phyloP scores from a whole-genome alignment of 2,113 vertebrate genomes.

The Merops nubicus region DNA sequence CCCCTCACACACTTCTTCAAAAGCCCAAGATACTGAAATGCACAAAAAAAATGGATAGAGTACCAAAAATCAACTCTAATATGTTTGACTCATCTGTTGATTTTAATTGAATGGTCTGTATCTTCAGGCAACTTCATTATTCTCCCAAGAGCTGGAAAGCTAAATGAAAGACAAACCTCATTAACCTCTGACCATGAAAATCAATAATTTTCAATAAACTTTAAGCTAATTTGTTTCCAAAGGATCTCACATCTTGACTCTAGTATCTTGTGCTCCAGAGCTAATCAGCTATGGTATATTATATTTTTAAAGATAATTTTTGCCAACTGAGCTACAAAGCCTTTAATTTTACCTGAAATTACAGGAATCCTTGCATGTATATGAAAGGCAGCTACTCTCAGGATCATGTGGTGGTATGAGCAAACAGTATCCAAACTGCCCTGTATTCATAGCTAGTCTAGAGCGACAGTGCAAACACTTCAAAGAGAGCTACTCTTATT shows the following conservation, averaged over 20 bases:
- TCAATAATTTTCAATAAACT: slow-evolving; percentile 85
- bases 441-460: not conserved
- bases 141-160: slow-evolving; percentile 45
- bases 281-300: not conserved
- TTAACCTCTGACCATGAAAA: slow-evolving; percentile 84
- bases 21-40: not conserved
- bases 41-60: not conserved
- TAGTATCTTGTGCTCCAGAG: not conserved
- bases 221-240: slow-evolving; percentile 82
- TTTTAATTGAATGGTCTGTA: slow-evolving; percentile 68
- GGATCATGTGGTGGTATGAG: not conserved
- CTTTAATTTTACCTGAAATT: not conserved
- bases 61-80: slow-evolving; percentile 6
- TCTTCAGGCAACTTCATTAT: slow-evolving; percentile 68
- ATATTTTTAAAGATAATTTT: not conserved
- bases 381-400: not conserved
- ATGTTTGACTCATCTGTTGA: slow-evolving; percentile 31
- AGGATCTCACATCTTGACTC: slow-evolving; percentile 61
- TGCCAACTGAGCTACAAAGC: not conserved
- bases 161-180: slow-evolving; percentile 71
- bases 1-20: not conserved
- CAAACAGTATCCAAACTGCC: not conserved
- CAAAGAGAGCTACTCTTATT: not conserved
- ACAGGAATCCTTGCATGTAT: not conserved
- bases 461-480: not conserved